phyloP scores from a whole-genome alignment of 1,140 invertebrate genomes.

The Potamilus streckersoni region DNA sequence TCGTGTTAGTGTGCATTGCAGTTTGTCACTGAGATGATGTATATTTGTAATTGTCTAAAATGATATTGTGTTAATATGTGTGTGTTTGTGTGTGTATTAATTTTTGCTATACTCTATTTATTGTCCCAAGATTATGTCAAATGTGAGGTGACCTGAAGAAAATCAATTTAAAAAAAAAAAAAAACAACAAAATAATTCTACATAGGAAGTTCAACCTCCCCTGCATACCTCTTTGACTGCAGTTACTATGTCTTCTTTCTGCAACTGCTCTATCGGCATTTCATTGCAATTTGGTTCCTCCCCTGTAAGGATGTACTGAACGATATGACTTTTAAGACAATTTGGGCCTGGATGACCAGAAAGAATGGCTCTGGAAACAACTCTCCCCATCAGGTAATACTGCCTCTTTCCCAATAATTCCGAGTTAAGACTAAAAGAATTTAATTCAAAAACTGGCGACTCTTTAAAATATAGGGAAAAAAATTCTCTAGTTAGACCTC shows the following conservation, averaged over 20 bases:
- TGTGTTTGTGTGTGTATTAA: too few relatives aligned
- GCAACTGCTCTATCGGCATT: background rate
- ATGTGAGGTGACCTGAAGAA: too few relatives aligned
- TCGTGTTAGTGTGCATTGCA: too few relatives aligned
- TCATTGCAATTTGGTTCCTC: background rate
- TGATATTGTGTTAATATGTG: too few relatives aligned
- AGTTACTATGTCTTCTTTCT: background rate
- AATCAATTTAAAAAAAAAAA: too few relatives aligned
- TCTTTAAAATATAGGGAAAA: conserved; percentile 10
- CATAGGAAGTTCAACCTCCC: too few relatives aligned
- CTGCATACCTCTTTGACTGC: conserved; percentile 10
- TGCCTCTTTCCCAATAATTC: conserved; percentile 5
- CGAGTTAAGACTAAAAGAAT: conserved; percentile 4
- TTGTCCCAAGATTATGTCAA: too few relatives aligned
- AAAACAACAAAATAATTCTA: too few relatives aligned
- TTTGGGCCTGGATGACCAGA: conserved; percentile 15
- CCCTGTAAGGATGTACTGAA: conserved; percentile 1
- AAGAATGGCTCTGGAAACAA: conserved; percentile 5
- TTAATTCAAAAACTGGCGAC: conserved; percentile 17
- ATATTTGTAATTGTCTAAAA: too few relatives aligned
- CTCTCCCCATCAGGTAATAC: conserved; percentile 6
- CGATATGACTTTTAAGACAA: background rate
- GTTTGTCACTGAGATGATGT: too few relatives aligned
- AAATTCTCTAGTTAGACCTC: conserved; percentile 25
- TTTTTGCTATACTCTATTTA: too few relatives aligned